A percentile compares a stretch with the other conserved stretches of the same genome.
Conservation (phyloP, 2,888 invertebrate species). For the Sycophila texana region DNA sequence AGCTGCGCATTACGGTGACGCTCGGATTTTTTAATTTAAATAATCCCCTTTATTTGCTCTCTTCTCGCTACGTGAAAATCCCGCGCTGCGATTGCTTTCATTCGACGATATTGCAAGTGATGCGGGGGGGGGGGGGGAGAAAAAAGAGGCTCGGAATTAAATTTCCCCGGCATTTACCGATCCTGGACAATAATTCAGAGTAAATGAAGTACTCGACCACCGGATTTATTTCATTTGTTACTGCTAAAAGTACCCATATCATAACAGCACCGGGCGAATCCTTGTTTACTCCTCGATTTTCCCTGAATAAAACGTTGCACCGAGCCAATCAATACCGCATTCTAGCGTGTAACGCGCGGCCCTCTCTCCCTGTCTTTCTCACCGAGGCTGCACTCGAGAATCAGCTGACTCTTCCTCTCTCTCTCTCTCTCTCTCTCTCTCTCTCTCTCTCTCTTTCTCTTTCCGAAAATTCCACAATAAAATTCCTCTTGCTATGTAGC, state of each 20-base stretch:
- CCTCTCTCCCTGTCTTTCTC: neutral
- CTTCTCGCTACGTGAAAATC: neutral
- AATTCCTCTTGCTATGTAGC: neutral
- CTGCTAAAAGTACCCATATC: neutral
- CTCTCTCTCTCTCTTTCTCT: too few species aligned
- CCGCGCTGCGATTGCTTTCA: too few species aligned
- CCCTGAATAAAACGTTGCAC: neutral
- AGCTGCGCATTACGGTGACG: too few species aligned
- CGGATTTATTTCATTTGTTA: too few species aligned
- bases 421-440: neutral
- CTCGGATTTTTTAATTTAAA: neutral
- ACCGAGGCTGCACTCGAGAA: neutral
- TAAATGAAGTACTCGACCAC: too few species aligned
- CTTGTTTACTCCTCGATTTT: neutral
- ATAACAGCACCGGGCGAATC: neutral
- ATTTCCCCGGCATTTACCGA: too few species aligned
- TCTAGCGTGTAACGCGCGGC: neutral
- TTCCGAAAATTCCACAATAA: constrained; percentile 24
- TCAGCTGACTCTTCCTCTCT: constrained; percentile 12
- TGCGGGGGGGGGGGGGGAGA: too few species aligned
- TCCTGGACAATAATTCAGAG: too few species aligned
- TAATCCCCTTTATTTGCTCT: neutral
- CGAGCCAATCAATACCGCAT: neutral
- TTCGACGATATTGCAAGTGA: too few species aligned
- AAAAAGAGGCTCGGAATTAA: too few species aligned